Percentiles rank a stretch among this genome's conserved stretches.
These are phyloP conservation scores for Tetanocera ferruginea DNA, from an alignment of 2,888 invertebrate genomes.

Conservation along the genomic window DNA sequence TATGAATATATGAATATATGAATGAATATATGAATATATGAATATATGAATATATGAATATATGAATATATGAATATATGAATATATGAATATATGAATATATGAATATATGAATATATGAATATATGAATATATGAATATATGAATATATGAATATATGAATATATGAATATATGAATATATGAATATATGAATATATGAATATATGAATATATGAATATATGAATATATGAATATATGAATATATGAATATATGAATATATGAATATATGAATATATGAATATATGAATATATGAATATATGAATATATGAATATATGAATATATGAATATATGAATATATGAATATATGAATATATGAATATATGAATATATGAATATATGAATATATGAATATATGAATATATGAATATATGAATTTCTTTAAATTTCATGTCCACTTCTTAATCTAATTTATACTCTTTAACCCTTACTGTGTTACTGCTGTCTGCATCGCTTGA, in stretches of 20 bases:
- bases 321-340: constrained; percentile 1
- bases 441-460: no score
- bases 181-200: constrained; percentile 6
- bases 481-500: no score
- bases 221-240: constrained; percentile 6
- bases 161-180: constrained; percentile 1
- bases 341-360: not conserved
- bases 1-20: constrained; percentile 13
- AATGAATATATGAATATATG: constrained; percentile 11
- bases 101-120: constrained; percentile 4
- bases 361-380: not conserved
- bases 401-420: not conserved
- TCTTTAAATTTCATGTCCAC: no score
- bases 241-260: constrained; percentile 1
- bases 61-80: constrained; percentile 6
- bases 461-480: no score
- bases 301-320: constrained; percentile 6
- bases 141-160: constrained; percentile 4
- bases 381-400: constrained; percentile 6
- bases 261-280: constrained; percentile 6
- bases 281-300: constrained; percentile 1
- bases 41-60: not conserved
- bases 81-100: constrained; percentile 1
- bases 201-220: not conserved
- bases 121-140: constrained; percentile 1